Conservation (phyloP, 30 jellyfish, hydroid and myxozoan species). For the Cassiopea andromeda region DNA sequence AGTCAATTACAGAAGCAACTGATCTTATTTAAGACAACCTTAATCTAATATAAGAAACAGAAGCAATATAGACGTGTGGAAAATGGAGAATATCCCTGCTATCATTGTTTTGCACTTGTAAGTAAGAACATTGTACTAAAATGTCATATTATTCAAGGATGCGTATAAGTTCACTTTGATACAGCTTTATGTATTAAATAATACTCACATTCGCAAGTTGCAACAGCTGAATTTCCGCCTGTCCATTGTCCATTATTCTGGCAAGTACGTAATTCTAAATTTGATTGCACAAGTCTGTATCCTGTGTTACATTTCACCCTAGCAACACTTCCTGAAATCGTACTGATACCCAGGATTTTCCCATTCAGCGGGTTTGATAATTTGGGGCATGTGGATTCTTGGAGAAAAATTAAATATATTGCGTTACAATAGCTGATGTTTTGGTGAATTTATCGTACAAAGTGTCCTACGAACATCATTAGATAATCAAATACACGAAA, state of each 20-base stretch:
- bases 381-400: constrained; percentile 50
- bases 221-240: constrained; percentile 80
- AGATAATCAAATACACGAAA: too few species aligned
- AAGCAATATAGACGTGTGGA: too few species aligned
- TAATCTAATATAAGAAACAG: too few species aligned
- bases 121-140: too few species aligned
- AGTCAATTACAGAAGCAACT: too few species aligned
- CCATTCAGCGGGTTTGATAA: constrained; percentile 74
- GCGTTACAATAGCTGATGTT: too few species aligned
- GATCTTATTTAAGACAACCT: too few species aligned
- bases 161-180: background rate
- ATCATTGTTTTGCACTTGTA: too few species aligned
- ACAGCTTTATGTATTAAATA: background rate
- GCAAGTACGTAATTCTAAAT: constrained; percentile 77
- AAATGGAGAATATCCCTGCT: too few species aligned
- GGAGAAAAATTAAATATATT: background rate
- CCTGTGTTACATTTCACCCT: constrained; percentile 87
- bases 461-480: too few species aligned
- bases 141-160: background rate
- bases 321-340: constrained; percentile 78
- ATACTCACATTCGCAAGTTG: constrained; percentile 73
- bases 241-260: constrained; percentile 91
- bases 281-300: constrained; percentile 63
- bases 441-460: too few species aligned
- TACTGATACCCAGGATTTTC: constrained; percentile 67